A percentile compares a stretch with the other conserved stretches of the same genome.
These are phyloP conservation scores for Lanius collurio DNA, from an alignment of 2,113 vertebrate species.

Conservation along the genomic window DNA sequence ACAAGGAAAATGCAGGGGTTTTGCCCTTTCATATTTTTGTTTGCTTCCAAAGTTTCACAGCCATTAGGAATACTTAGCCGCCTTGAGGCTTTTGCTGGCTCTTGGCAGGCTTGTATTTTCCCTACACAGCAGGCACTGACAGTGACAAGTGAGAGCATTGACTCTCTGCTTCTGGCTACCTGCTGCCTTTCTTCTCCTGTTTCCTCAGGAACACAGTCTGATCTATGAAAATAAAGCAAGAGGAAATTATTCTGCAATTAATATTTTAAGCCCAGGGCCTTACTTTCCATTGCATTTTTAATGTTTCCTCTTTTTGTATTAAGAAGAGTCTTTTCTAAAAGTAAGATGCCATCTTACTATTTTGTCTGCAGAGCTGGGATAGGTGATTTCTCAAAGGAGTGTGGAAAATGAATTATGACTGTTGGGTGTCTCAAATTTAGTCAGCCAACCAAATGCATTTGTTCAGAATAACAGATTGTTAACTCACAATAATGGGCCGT, in stretches of 20 bases:
- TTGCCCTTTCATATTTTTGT: background rate
- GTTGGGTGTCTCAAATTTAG: background rate
- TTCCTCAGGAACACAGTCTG: background rate
- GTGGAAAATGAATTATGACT: background rate
- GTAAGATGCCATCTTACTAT: background rate
- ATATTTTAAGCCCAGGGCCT: slow-evolving; percentile 22
- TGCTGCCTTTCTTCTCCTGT: slow-evolving; percentile 37
- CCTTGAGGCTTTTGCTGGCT: slow-evolving; percentile 35
- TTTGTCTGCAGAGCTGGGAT: background rate
- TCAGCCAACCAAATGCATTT: background rate
- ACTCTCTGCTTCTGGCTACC: slow-evolving; percentile 1
- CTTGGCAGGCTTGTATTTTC: slow-evolving; percentile 17
- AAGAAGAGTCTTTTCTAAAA: background rate
- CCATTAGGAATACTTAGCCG: background rate
- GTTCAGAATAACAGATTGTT: background rate
- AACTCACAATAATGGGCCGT: background rate
- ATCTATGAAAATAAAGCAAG: background rate
- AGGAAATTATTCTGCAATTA: background rate
- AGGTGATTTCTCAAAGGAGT: background rate
- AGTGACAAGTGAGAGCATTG: slow-evolving; percentile 37
- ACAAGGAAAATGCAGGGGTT: background rate
- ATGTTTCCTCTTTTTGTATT: background rate
- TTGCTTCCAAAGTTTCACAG: slow-evolving; percentile 1
- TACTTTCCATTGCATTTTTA: slow-evolving; percentile 7
- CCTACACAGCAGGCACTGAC: slow-evolving; percentile 12